phyloP scores from a whole-genome alignment of 2,113 vertebrate species.

The Pao palembangensis region DNA sequence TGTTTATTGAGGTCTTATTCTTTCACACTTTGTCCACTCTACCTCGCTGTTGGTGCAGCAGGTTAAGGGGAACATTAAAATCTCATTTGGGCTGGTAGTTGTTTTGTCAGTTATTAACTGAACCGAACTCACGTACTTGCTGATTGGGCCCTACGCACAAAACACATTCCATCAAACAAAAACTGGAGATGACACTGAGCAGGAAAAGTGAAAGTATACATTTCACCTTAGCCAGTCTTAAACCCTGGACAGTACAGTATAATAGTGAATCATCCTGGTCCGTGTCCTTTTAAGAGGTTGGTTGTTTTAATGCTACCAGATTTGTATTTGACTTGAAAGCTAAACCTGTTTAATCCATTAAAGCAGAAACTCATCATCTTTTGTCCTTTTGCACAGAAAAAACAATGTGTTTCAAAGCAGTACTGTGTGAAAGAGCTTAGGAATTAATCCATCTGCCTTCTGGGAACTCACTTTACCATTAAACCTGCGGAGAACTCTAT shows the following conservation, averaged over 20 bases:
- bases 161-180: conserved; percentile 43
- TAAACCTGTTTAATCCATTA: conserved; percentile 51
- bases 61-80: conserved; percentile 67
- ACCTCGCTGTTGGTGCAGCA: conserved; percentile 44
- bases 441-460: conserved; percentile 48
- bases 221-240: background rate
- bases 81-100: conserved; percentile 62
- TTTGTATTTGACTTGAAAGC: conserved; percentile 34
- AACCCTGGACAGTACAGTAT: background rate
- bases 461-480: conserved; percentile 17
- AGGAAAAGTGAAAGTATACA: background rate
- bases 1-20: no score
- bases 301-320: conserved; percentile 16
- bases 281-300: conserved; percentile 7
- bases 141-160: conserved; percentile 42
- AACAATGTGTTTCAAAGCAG: conserved; percentile 41
- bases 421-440: conserved; percentile 13
- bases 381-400: conserved; percentile 29
- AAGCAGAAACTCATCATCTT: conserved; percentile 49
- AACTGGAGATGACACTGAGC: background rate
- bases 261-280: background rate
- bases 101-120: conserved; percentile 62
- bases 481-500: conserved; percentile 25
- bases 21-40: background rate
- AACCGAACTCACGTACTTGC: conserved; percentile 44